phyloP scores from a whole-genome alignment of 2,797 vertebrate species.

The Zenarchopterus dispar region DNA sequence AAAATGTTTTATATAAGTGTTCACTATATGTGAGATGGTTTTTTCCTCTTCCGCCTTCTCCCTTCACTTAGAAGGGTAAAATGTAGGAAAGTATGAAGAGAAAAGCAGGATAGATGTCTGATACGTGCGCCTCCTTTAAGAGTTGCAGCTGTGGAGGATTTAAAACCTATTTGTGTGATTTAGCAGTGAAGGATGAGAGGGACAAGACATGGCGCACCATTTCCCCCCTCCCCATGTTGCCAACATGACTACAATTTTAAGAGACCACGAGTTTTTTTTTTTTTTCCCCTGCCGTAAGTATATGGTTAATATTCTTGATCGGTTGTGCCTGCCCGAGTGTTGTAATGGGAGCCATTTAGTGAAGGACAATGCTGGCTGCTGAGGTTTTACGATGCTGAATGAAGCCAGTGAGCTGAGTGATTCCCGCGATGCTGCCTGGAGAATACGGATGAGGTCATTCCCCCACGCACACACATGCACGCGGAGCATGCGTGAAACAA shows the following conservation, averaged over 20 bases:
- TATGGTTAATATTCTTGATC: constrained; percentile 56
- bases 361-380: constrained; percentile 58
- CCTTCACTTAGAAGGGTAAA: neutral
- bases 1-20: too few relatives aligned
- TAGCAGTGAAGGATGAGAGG: constrained; percentile 8
- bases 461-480: constrained; percentile 17
- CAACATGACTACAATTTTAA: constrained; percentile 29
- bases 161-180: constrained; percentile 37
- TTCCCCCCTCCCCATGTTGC: constrained; percentile 10
- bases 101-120: constrained; percentile 10
- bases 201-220: constrained; percentile 5
- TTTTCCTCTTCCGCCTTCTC: neutral
- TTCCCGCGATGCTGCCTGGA: constrained; percentile 42
- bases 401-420: constrained; percentile 60
- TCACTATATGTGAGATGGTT: too few relatives aligned
- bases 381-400: constrained; percentile 59
- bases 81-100: neutral
- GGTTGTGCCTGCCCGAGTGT: constrained; percentile 45
- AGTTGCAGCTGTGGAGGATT: constrained; percentile 25
- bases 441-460: constrained; percentile 72
- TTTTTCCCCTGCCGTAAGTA: neutral
- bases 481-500: constrained; percentile 2
- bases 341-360: constrained; percentile 60
- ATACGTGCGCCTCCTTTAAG: neutral
- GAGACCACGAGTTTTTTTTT: neutral